phyloP scores from a whole-genome alignment of 2,888 invertebrate species.

The Cephus nigrinus region DNA sequence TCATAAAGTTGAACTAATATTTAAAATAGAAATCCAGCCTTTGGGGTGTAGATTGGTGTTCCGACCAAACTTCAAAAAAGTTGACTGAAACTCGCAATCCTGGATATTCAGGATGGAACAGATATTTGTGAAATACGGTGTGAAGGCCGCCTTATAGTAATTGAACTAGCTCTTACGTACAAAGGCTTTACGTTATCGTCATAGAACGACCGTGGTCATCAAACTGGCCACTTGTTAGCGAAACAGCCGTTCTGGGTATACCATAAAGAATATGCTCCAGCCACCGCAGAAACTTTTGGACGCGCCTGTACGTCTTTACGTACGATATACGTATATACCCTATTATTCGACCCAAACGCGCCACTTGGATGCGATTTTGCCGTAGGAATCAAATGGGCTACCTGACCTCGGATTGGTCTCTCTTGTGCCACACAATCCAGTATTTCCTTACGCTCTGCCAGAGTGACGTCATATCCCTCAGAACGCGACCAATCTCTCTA shows the following conservation, averaged over 20 bases:
- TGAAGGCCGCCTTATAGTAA: neutral
- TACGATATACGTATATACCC: neutral
- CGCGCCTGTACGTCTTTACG: neutral
- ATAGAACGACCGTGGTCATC: neutral
- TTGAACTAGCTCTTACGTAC: too few species aligned
- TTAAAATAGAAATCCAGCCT: neutral
- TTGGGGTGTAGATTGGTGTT: neutral
- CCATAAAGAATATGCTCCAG: neutral
- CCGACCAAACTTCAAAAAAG: neutral
- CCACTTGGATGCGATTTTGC: neutral
- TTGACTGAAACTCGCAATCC: neutral
- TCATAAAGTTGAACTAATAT: neutral
- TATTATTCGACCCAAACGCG: neutral
- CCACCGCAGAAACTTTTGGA: neutral
- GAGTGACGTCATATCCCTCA: neutral
- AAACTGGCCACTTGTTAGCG: neutral
- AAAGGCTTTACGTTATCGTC: too few species aligned
- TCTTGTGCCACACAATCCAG: neutral
- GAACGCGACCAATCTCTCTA: neutral
- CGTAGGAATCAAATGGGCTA: neutral
- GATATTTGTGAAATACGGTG: neutral
- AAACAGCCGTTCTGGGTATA: neutral
- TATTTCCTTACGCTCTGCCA: neutral
- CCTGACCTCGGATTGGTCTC: neutral
- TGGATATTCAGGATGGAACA: neutral